These are phyloP conservation scores for Pollenia griseotomentosa DNA, from an alignment of 2,888 invertebrate species.

Conservation along the genomic window DNA sequence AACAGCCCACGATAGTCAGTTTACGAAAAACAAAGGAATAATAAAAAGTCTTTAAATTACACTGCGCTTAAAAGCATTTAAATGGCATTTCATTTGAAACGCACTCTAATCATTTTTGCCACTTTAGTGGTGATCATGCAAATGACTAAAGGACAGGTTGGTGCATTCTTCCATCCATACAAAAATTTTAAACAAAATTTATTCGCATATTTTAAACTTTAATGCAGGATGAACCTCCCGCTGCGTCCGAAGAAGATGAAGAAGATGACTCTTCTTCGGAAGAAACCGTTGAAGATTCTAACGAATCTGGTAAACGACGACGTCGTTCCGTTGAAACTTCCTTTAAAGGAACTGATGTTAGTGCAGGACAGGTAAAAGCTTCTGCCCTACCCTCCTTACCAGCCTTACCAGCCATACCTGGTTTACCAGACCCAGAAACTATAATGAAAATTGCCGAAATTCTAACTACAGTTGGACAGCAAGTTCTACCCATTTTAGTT, in stretches of 20 bases:
- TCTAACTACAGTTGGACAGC: slow-evolving; percentile 79
- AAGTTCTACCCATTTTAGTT: slow-evolving; percentile 80
- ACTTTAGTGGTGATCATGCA: slow-evolving; percentile 47
- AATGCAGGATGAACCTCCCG: slow-evolving; percentile 52
- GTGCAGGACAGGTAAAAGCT: slow-evolving; percentile 22
- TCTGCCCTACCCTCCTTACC: slow-evolving; percentile 63
- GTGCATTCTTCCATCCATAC: not conserved
- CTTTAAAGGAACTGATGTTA: slow-evolving; percentile 56
- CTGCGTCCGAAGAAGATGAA: slow-evolving; percentile 71
- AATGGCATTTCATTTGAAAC: slow-evolving; percentile 66
- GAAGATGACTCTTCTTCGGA: slow-evolving; percentile 80
- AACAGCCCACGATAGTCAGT: slow-evolving; percentile 20
- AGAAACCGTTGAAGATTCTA: slow-evolving; percentile 79
- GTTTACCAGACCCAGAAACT: slow-evolving; percentile 81
- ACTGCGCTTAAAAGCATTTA: not conserved
- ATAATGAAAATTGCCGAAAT: slow-evolving; percentile 81
- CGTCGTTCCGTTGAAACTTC: slow-evolving; percentile 70
- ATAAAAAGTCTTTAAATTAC: not conserved
- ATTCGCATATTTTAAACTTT: not conserved
- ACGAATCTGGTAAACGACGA: slow-evolving; percentile 70
- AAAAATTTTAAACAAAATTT: not conserved
- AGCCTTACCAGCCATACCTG: slow-evolving; percentile 76
- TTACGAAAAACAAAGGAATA: not conserved
- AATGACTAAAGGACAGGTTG: slow-evolving; percentile 69
- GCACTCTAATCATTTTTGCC: slow-evolving; percentile 58